These are phyloP conservation scores for Griposia aprilina DNA, from an alignment of 2,888 invertebrate genomes.

Conservation along the genomic window DNA sequence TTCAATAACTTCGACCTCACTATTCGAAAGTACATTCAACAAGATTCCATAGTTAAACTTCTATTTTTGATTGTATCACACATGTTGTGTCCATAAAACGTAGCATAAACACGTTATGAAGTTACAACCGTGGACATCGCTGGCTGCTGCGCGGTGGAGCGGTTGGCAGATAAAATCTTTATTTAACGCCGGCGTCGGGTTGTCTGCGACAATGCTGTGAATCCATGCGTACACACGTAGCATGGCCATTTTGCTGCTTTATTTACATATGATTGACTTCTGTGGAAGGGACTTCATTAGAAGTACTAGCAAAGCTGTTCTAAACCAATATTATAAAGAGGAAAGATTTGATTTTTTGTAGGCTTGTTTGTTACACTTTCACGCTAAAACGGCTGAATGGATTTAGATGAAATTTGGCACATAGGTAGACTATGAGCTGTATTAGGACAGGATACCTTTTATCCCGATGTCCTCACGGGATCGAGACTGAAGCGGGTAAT, in stretches of 20 bases:
- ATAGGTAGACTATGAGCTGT: too few relatives aligned
- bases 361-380: too few relatives aligned
- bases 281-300: neutral
- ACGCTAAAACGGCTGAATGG: too few relatives aligned
- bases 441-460: too few relatives aligned
- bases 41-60: slow-evolving; percentile 25
- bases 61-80: slow-evolving; percentile 54
- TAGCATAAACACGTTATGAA: slow-evolving; percentile 48
- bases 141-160: slow-evolving; percentile 28
- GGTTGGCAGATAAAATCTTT: slow-evolving; percentile 65
- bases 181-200: slow-evolving; percentile 66
- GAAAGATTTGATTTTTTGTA: too few relatives aligned
- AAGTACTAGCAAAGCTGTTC: neutral
- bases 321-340: too few relatives aligned
- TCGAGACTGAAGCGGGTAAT: too few relatives aligned
- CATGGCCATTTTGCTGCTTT: slow-evolving; percentile 31
- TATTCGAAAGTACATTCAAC: slow-evolving; percentile 3
- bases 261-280: slow-evolving; percentile 34
- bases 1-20: neutral
- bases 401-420: too few relatives aligned
- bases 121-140: slow-evolving; percentile 44
- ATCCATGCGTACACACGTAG: slow-evolving; percentile 38
- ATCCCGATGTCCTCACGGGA: too few relatives aligned
- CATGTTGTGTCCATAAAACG: slow-evolving; percentile 44
- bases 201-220: slow-evolving; percentile 65